Evolutionary conservation across 1,140 invertebrate species (phyloP).

Genomic region (Drosophila ananassae): DNA sequence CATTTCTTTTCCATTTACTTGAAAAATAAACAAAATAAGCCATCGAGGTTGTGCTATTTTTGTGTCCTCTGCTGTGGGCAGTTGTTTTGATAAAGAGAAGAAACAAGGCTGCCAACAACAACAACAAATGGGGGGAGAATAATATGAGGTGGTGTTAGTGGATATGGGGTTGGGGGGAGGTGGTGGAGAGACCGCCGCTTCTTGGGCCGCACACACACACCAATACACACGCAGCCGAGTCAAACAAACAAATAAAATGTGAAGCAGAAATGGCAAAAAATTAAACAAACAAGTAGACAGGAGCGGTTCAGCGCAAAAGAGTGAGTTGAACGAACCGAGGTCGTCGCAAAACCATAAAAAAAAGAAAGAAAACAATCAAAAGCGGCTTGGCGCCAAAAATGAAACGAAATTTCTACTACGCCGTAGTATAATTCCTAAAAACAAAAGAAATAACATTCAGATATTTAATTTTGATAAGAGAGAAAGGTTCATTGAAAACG

Average conservation of each 20-base stretch:
- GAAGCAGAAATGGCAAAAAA: constrained; percentile 84
- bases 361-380: constrained; percentile 35
- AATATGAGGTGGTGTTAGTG: constrained; percentile 6
- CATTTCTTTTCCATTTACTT: no score
- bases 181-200: constrained; percentile 49
- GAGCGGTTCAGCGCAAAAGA: constrained; percentile 74
- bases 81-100: constrained; percentile 68
- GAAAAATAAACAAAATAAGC: no score
- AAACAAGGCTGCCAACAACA: constrained; percentile 54
- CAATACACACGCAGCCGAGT: constrained; percentile 73
- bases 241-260: constrained; percentile 84
- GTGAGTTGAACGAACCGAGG: constrained; percentile 74
- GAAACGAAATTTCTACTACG: constrained; percentile 71
- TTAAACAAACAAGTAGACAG: constrained; percentile 84
- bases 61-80: constrained; percentile 26
- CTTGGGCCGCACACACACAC: constrained; percentile 66
- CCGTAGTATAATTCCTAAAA: constrained; percentile 69
- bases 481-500: constrained; percentile 33
- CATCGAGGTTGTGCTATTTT: neutral
- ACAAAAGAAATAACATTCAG: constrained; percentile 23
- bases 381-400: constrained; percentile 61
- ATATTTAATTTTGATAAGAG: constrained; percentile 39
- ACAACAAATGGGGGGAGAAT: constrained; percentile 4
- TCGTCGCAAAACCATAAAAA: constrained; percentile 42
- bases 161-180: neutral